phyloP scores from a whole-genome alignment of 1,140 invertebrate genomes.

The Gryon sp. region DNA sequence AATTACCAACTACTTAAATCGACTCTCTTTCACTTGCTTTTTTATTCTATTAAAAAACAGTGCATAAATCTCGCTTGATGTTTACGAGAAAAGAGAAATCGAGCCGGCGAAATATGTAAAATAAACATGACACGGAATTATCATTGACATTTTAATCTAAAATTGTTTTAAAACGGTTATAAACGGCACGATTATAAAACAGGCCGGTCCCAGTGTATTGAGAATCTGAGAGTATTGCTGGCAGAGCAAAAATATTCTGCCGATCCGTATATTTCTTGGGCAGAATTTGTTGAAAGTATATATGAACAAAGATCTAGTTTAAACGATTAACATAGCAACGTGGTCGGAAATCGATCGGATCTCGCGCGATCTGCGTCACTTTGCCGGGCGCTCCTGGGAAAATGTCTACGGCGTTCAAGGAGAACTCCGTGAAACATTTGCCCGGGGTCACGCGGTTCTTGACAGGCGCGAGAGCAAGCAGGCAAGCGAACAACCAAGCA shows the following conservation, averaged over 20 bases:
- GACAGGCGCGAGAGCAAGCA: conserved; percentile 64
- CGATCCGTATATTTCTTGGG: conserved; percentile 4
- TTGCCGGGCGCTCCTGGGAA: conserved; percentile 61
- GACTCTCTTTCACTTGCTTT: no score
- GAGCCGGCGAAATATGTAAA: background rate
- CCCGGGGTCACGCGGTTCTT: conserved; percentile 65
- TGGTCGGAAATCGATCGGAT: conserved; percentile 57
- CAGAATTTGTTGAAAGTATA: conserved; percentile 31
- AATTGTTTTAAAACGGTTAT: background rate
- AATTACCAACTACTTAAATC: no score
- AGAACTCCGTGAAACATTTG: conserved; percentile 64
- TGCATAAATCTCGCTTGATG: background rate
- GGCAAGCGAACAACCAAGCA: conserved; percentile 58
- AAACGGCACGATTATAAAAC: no score
- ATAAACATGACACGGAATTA: background rate
- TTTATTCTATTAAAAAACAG: no score
- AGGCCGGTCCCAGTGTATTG: no score
- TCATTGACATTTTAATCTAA: conserved; percentile 9
- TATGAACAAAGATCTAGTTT: conserved; percentile 40
- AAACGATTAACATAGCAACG: conserved; percentile 42
- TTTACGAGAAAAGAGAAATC: conserved; percentile 3
- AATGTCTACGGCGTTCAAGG: conserved; percentile 62
- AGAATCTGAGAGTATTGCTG: no score
- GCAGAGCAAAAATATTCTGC: background rate
- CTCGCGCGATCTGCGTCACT: conserved; percentile 54